Evolutionary conservation across 2,888 invertebrate genomes (phyloP).

Genomic region (Xiphydria camelus): DNA sequence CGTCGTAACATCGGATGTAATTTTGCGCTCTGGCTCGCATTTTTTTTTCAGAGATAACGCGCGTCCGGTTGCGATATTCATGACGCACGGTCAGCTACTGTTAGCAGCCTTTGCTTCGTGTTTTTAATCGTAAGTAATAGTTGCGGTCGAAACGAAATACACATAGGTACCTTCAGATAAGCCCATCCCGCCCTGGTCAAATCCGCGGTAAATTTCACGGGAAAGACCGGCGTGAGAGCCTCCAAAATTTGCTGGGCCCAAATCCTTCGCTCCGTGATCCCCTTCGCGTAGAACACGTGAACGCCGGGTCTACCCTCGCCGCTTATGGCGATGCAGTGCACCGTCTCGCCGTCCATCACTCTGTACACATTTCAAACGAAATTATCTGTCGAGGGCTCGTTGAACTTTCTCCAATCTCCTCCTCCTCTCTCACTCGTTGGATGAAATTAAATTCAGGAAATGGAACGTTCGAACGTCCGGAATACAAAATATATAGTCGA

Average conservation of each 20-base stretch:
- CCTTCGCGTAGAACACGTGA: slow-evolving; percentile 46
- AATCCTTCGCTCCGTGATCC: slow-evolving; percentile 58
- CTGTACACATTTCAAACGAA: slow-evolving; percentile 30
- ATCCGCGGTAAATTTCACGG: slow-evolving; percentile 70
- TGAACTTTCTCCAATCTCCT: no score
- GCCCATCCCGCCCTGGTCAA: slow-evolving; percentile 81
- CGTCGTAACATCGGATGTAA: no score
- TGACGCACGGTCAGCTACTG: background rate
- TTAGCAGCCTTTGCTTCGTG: background rate
- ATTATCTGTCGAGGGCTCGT: no score
- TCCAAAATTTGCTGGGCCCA: slow-evolving; percentile 84
- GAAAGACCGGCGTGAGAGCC: slow-evolving; percentile 70
- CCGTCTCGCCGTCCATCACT: slow-evolving; percentile 44
- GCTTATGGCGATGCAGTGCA: slow-evolving; percentile 49
- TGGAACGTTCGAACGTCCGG: no score
- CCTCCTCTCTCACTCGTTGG: no score
- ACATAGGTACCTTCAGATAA: slow-evolving; percentile 65
- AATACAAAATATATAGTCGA: no score
- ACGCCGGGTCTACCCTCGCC: slow-evolving; percentile 42
- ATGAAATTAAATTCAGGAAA: no score
- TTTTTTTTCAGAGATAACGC: no score
- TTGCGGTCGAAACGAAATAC: no score
- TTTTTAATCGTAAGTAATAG: no score
- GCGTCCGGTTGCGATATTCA: background rate
- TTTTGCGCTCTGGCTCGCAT: no score